Percentiles rank a stretch among this genome's conserved stretches.
phyloP scores from a whole-genome alignment of 35 echinoderm and acorn worm genomes.

The Patiria miniata region DNA sequence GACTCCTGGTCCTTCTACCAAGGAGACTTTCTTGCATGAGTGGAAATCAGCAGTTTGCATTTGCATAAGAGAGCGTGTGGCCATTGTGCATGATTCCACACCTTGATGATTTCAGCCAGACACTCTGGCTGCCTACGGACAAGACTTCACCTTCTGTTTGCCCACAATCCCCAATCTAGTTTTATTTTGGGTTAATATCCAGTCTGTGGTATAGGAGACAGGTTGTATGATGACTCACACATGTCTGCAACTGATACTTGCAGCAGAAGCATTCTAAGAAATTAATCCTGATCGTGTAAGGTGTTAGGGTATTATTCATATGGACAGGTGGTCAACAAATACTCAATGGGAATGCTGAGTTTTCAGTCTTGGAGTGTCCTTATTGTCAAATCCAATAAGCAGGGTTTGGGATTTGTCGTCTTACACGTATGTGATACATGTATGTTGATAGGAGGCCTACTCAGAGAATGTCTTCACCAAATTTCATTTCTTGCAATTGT shows the following conservation, averaged over 20 bases:
- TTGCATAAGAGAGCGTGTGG: conserved; percentile 22
- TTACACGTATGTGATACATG: no score
- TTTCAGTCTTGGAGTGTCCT: no score
- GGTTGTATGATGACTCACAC: background rate
- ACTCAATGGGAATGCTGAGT: no score
- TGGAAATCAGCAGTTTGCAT: background rate
- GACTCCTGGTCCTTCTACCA: conserved; percentile 4
- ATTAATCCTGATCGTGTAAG: background rate
- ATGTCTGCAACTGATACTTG: background rate
- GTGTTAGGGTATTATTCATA: background rate
- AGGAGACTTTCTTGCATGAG: conserved; percentile 24
- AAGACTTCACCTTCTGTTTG: no score
- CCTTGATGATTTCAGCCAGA: conserved; percentile 17
- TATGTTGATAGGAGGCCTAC: no score
- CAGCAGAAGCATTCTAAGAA: background rate
- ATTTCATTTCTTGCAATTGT: no score
- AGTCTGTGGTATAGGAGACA: no score
- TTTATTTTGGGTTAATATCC: no score
- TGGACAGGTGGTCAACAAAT: background rate
- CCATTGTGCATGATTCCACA: conserved; percentile 12
- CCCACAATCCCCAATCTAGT: background rate
- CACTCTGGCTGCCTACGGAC: background rate
- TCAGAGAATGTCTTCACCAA: no score
- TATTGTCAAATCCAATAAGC: no score
- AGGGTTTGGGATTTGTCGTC: no score